Evolutionary conservation across 2,113 vertebrate species (phyloP).

Genomic region (Himantopus leucocephalus): DNA sequence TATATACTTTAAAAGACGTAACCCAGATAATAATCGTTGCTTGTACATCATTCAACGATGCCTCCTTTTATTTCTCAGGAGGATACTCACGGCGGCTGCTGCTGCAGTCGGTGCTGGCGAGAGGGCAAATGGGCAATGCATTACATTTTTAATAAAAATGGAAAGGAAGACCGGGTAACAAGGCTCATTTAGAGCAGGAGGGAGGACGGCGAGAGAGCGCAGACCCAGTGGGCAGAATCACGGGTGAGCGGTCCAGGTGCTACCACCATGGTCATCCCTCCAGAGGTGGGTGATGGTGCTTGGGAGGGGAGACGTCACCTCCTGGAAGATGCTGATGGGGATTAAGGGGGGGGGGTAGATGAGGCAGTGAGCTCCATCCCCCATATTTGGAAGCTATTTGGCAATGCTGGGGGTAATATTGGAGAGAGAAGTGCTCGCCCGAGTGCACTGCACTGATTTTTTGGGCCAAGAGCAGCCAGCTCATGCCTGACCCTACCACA

Average conservation of each 20-base stretch:
- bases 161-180: neutral
- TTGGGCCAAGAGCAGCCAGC: fast-evolving
- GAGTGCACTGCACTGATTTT: neutral
- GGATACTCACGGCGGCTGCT: slow-evolving; percentile 20
- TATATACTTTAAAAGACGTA: neutral
- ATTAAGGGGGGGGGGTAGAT: neutral
- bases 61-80: slow-evolving; percentile 49
- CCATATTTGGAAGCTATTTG: neutral
- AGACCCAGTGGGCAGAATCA: neutral
- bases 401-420: neutral
- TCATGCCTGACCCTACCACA: neutral
- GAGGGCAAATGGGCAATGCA: slow-evolving; percentile 32
- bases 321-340: neutral
- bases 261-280: neutral
- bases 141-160: slow-evolving; percentile 60
- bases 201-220: no score
- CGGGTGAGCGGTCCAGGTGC: neutral
- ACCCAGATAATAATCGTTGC: neutral
- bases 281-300: neutral
- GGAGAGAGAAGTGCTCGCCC: fast-evolving
- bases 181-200: neutral
- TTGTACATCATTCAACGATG: slow-evolving; percentile 11
- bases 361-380: neutral
- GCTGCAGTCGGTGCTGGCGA: neutral
- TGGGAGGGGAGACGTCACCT: neutral